Evolutionary conservation across 2,888 invertebrate genomes (phyloP).

Genomic region (Ochropleura plecta): DNA sequence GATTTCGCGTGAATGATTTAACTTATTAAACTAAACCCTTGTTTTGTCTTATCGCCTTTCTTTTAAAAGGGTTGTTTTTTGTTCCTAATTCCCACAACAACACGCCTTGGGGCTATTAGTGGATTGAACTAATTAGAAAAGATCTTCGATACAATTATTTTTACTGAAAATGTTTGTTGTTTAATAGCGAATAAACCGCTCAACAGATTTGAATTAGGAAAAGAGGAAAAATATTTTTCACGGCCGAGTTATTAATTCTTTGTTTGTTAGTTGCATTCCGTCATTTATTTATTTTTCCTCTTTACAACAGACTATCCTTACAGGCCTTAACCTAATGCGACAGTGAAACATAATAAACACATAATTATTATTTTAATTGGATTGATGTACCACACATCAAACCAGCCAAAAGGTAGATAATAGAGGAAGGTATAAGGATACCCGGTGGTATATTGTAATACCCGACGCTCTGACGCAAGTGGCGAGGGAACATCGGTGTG

Average conservation of each 20-base stretch:
- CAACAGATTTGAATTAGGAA: not conserved
- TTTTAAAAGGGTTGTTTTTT: slow-evolving; percentile 3
- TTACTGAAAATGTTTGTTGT: not conserved
- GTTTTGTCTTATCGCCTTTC: not conserved
- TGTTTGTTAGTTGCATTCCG: not conserved
- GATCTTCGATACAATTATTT: not conserved
- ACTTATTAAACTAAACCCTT: slow-evolving; percentile 25
- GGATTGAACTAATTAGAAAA: not conserved
- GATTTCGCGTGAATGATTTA: slow-evolving; percentile 25
- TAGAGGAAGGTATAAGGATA: no score
- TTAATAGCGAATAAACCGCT: not conserved
- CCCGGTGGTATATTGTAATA: no score
- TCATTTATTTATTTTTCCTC: not conserved
- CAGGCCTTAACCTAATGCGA: no score
- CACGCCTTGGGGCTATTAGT: not conserved
- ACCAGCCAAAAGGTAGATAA: no score
- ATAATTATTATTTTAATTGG: no score
- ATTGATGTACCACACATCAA: no score
- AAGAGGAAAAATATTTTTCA: not conserved
- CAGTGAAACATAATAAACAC: no score
- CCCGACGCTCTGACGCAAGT: no score
- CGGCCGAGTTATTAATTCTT: not conserved
- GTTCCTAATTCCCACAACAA: slow-evolving; percentile 3
- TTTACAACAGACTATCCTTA: no score
- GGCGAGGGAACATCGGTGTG: no score